Conservation (phyloP, 1,140 invertebrate genomes). For the Zaprionus nigranus region DNA sequence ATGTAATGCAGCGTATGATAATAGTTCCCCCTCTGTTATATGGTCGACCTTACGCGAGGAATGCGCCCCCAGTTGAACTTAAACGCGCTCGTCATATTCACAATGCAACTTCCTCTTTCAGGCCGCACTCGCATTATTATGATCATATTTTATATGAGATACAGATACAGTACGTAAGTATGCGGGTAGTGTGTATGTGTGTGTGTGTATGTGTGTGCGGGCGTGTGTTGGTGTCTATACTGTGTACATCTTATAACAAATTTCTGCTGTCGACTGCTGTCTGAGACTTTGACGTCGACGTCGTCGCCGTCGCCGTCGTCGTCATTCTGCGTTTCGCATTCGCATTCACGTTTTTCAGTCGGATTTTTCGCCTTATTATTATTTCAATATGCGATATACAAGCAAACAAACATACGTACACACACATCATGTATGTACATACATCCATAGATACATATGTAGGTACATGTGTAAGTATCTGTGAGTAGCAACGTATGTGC, state of each 20-base stretch:
- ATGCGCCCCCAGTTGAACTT: conserved; percentile 67
- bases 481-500: conserved; percentile 43
- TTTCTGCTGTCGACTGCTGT: conserved; percentile 53
- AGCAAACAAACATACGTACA: conserved; percentile 8
- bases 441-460: conserved; percentile 2
- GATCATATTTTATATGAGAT: conserved; percentile 67
- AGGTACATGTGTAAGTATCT: conserved; percentile 22
- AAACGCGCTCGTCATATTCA: conserved; percentile 51
- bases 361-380: conserved; percentile 78
- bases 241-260: conserved; percentile 55
- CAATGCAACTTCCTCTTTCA: conserved; percentile 60
- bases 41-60: conserved; percentile 71
- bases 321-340: conserved; percentile 58
- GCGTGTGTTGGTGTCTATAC: no score
- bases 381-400: conserved; percentile 72
- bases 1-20: conserved; percentile 17
- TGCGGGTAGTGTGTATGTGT: conserved; percentile 25
- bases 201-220: conserved; percentile 33
- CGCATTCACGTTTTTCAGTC: conserved; percentile 77
- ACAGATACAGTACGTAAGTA: conserved; percentile 37
- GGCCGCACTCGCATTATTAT: conserved; percentile 51
- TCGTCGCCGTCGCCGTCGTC: conserved; percentile 51
- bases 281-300: conserved; percentile 69
- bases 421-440: conserved; percentile 3
- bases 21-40: conserved; percentile 48